Conservation (phyloP, 2,113 vertebrate genomes). For the Pycnonotus jocosus region DNA sequence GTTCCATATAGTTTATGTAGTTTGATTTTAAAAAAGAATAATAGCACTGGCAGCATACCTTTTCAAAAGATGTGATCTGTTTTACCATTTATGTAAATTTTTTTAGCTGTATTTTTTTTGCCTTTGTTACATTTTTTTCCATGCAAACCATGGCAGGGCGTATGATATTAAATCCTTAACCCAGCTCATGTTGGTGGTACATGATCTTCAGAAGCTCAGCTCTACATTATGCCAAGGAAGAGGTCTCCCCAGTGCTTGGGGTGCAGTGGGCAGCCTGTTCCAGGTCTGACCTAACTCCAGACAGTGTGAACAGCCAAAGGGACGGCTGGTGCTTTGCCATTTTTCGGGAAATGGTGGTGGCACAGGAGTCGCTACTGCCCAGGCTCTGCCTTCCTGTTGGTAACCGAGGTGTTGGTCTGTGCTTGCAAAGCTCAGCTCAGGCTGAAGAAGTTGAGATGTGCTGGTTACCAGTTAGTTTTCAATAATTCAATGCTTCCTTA, state of each 20-base stretch:
- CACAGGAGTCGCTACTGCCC: background rate
- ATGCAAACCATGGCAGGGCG: background rate
- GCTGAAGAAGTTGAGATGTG: background rate
- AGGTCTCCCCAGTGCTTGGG: background rate
- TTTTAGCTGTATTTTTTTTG: background rate
- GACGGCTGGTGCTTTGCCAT: background rate
- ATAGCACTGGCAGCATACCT: background rate
- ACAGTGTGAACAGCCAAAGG: background rate
- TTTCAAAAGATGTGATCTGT: background rate
- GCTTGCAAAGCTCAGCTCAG: background rate
- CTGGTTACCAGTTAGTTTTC: background rate
- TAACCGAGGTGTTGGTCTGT: background rate
- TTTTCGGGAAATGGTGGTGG: background rate
- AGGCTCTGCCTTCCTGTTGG: background rate
- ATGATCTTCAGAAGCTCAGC: background rate
- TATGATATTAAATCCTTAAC: background rate
- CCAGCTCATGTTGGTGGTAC: background rate
- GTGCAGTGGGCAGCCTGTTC: background rate
- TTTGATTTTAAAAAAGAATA: background rate
- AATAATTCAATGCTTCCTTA: constrained; percentile 62
- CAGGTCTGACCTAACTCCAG: background rate
- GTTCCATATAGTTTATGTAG: background rate
- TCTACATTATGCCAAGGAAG: background rate
- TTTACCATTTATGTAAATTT: background rate
- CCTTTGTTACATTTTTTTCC: background rate